Evolutionary conservation across 2,888 invertebrate species (phyloP), one percentile per base, ranked within the genome.

Genomic region (Allophyes oxyacanthae): DNA sequence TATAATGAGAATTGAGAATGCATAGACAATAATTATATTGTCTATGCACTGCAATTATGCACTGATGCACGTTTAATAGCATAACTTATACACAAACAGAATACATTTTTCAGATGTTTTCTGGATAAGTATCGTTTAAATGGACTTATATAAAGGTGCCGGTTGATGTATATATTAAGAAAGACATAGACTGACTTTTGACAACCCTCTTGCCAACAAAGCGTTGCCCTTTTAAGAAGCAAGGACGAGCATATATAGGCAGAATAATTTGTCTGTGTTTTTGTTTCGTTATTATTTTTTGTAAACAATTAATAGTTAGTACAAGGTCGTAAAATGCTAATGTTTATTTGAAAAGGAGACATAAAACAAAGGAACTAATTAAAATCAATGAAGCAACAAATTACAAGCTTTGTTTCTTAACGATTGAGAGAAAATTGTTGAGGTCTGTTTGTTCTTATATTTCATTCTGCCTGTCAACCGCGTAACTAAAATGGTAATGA

Each of bases 231-330:
- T 48, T 65, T 56, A 64, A 65, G 75, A 48, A 65, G 63, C 75
- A 75, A 75, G 75, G 75, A 63, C 74, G 59, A n/a, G 5, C 46
- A 20, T 28, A 20, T 53, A 66, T 14, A 58, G 52, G n/a, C 54
- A 13, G 44, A 61, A 61, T 55, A 45, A 66, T 70, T 59, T 46
- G 64, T 72, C 50, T n/a, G 57, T 53, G 7, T 32, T 28, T 62
- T 56, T 57, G 41, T 56, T 59, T 46, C 45, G 48, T 52, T 41
- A 11, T 28, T 20, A 52, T 20, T 54, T 72, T 65, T 65, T 50
- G 62, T 63, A 9, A 40, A 14, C 46, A 62, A 28, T 11, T 3
- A 28, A 28, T 42, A 46, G 38, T 25, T 50, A 9, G 32, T 15
- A 20, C 41, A 75, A 68, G 53, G 60, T 15, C 40, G 28, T 38